These are phyloP conservation scores for Congeria kusceri DNA, from an alignment of 2,888 invertebrate species.

Conservation along the genomic window DNA sequence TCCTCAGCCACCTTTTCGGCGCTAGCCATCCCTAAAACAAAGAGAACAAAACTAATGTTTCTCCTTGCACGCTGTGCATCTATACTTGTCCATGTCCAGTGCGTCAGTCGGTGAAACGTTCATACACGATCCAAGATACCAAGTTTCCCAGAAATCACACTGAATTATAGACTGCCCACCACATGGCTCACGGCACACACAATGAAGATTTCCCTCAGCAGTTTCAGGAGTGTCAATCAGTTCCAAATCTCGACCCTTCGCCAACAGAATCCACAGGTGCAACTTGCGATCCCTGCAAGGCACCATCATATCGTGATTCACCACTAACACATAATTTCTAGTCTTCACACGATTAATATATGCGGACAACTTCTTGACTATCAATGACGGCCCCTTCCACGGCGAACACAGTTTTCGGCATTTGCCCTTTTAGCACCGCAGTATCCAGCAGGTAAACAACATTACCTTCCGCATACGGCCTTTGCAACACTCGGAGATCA, in stretches of 20 bases:
- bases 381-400: slow-evolving; percentile 56
- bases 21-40: too few relatives aligned
- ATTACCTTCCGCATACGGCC: slow-evolving; percentile 38
- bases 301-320: slow-evolving; percentile 50
- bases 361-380: slow-evolving; percentile 28
- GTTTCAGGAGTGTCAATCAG: neutral
- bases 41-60: too few relatives aligned
- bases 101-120: slow-evolving; percentile 16
- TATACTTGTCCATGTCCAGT: neutral
- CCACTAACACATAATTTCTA: slow-evolving; percentile 4
- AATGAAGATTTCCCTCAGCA: neutral
- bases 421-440: slow-evolving; percentile 16
- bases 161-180: neutral
- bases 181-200: neutral
- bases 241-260: too few relatives aligned
- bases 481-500: slow-evolving; percentile 22
- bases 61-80: neutral
- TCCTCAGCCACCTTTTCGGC: too few relatives aligned
- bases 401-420: too few relatives aligned
- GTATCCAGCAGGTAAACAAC: slow-evolving; percentile 42
- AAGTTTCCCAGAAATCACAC: slow-evolving; percentile 9
- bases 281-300: slow-evolving; percentile 23
- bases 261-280: slow-evolving; percentile 19
- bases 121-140: slow-evolving; percentile 16
- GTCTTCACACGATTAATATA: slow-evolving; percentile 42